Evolutionary conservation across 2,888 invertebrate species (phyloP), one percentile per base, ranked within the genome.

Genomic region (Neoascia interrupta): DNA sequence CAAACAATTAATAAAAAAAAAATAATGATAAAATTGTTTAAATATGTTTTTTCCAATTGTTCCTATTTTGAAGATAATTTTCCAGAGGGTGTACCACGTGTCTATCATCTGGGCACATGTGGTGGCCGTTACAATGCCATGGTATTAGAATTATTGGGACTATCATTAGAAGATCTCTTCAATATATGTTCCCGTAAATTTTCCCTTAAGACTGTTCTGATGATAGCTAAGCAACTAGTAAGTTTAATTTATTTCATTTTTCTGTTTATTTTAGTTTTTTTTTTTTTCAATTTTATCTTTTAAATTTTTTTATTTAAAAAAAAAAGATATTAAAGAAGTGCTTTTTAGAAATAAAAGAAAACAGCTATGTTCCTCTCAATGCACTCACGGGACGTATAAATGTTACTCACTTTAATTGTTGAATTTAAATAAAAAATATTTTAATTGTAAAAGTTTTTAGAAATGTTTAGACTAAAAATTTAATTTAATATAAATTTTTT

Each of bases 61-160:
- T 61, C 70, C 51, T 76, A 23, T 79, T 70, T 76, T 75, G 60
- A 81, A 86, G 87, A 87, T 85, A 86, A 85, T 84, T 86, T 86
- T 83, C 87, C 92, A 93, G 98, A 98, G 91, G 99, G 99, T 87
- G 94, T 99, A 89, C 99, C 99, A 84, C 97, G 98, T 91, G 98
- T 99, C 86, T 98, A 97, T 92, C 99, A 99, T 92, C 99, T 99
- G 91, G 99, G 99, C 83, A 98, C 99, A 84, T 99, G 99, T 91
- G 88, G 87, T 87, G 98, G 98, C 88, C 98, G 98, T 92, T 99
- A 98, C 93, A 99, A 99, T 92, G 99, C 99, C 86, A 92, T 99
- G 90, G 99, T 99, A 87, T 97, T 99, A 97, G 99, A 99, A 91
- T 92, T 99, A 85, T 92, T 99, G 87, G 99, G 99, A 84, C 98